phyloP scores from a whole-genome alignment of 1,140 invertebrate species.

The Drosophila leontia region DNA sequence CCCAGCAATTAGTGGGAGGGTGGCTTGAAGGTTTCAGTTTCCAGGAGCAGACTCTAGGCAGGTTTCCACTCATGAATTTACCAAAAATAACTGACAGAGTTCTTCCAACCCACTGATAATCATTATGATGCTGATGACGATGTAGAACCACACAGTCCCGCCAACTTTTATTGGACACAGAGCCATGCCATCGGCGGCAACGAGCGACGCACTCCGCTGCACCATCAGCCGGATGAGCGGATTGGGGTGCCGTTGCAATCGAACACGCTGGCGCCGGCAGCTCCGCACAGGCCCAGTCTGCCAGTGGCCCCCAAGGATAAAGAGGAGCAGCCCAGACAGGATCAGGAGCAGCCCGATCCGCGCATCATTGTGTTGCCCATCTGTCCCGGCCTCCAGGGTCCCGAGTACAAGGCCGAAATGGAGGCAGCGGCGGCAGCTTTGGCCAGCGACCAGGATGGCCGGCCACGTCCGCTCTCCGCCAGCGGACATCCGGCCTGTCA shows the following conservation, averaged over 20 bases:
- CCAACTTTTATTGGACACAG: conserved; percentile 87
- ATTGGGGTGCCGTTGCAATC: conserved; percentile 70
- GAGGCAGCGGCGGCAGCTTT: conserved; percentile 61
- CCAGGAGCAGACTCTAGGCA: conserved; percentile 29
- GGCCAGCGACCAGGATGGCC: conserved; percentile 47
- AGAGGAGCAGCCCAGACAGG: conserved; percentile 19
- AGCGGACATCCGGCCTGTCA: conserved; percentile 82
- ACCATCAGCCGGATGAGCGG: conserved; percentile 63
- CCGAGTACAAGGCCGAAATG: conserved; percentile 79
- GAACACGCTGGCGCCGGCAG: conserved; percentile 76
- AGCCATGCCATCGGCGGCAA: conserved; percentile 88
- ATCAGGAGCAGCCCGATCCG: conserved; percentile 64
- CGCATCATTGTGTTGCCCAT: conserved; percentile 79
- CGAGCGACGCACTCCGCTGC: conserved; percentile 70
- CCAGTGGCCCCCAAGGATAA: conserved; percentile 55
- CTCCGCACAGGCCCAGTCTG: conserved; percentile 85
- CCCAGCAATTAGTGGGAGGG: conserved; percentile 27
- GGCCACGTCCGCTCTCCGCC: conserved; percentile 71
- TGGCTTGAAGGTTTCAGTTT: conserved; percentile 1
- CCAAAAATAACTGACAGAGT: conserved; percentile 56
- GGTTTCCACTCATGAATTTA: conserved; percentile 9
- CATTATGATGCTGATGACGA: conserved; percentile 11
- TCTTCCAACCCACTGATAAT: conserved; percentile 32
- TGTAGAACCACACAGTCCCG: conserved; percentile 85
- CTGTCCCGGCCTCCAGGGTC: conserved; percentile 75